These are phyloP conservation scores for Eulemur rubriventer DNA, from an alignment of 2,797 vertebrate species.

Conservation along the genomic window DNA sequence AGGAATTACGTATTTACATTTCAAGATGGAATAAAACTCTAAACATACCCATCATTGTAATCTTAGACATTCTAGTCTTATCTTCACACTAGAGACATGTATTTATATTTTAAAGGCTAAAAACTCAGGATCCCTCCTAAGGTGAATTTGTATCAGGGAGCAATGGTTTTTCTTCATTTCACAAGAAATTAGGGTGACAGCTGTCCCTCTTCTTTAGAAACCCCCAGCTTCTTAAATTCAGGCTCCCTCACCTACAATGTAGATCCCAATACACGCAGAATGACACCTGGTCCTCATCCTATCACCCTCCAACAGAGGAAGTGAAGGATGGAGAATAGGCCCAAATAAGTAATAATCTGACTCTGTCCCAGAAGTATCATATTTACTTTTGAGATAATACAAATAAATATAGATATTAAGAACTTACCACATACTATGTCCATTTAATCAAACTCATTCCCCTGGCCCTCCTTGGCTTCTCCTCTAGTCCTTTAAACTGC, in stretches of 20 bases:
- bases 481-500: neutral
- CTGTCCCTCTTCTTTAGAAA: neutral
- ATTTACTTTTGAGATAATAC: neutral
- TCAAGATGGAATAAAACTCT: neutral
- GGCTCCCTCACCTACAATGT: neutral
- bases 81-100: neutral
- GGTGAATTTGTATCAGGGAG: neutral
- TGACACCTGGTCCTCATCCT: neutral
- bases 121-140: neutral
- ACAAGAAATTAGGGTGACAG: neutral
- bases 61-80: neutral
- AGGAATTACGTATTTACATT: neutral
- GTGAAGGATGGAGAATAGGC: neutral
- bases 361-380: neutral
- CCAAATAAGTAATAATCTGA: neutral
- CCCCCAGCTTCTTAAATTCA: neutral
- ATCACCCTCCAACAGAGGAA: neutral
- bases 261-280: neutral
- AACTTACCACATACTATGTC: neutral
- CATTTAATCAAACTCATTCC: neutral
- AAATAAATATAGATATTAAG: neutral
- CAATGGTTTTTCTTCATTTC: neutral
- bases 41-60: neutral
- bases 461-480: neutral
- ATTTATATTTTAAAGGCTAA: neutral